phyloP scores from a whole-genome alignment of 2,113 vertebrate genomes.

The Uropsilus gracilis region DNA sequence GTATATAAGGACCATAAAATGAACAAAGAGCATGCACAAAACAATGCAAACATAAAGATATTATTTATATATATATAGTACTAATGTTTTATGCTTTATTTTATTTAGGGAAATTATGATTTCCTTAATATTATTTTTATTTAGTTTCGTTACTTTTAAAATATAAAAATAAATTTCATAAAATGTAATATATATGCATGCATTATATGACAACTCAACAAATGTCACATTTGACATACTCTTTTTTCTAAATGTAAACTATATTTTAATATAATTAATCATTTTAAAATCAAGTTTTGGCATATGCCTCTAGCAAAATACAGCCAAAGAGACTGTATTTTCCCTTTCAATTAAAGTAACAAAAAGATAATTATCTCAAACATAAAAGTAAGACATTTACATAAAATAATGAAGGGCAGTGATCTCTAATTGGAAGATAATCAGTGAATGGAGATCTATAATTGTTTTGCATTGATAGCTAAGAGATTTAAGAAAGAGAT shows the following conservation, averaged over 20 bases:
- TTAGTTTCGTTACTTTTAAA: too few relatives aligned
- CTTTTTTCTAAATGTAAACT: background rate
- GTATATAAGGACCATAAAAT: background rate
- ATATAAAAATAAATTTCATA: too few relatives aligned
- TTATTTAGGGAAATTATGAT: background rate
- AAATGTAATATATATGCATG: too few relatives aligned
- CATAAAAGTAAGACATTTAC: background rate
- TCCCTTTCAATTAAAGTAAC: background rate
- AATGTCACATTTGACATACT: background rate
- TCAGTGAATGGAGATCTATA: background rate
- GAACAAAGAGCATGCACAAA: background rate
- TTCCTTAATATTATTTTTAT: too few relatives aligned
- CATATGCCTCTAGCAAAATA: background rate
- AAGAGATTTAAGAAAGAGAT: background rate
- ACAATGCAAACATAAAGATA: background rate
- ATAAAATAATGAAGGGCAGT: background rate
- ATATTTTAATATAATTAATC: background rate
- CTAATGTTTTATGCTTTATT: background rate
- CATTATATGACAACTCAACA: background rate
- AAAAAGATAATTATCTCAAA: background rate
- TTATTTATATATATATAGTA: background rate
- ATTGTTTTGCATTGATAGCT: background rate
- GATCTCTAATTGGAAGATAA: background rate
- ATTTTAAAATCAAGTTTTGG: background rate
- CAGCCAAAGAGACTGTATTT: background rate